Conservation (phyloP, 2,888 invertebrate genomes). For the Kuschelorhynchus macadamiae region DNA sequence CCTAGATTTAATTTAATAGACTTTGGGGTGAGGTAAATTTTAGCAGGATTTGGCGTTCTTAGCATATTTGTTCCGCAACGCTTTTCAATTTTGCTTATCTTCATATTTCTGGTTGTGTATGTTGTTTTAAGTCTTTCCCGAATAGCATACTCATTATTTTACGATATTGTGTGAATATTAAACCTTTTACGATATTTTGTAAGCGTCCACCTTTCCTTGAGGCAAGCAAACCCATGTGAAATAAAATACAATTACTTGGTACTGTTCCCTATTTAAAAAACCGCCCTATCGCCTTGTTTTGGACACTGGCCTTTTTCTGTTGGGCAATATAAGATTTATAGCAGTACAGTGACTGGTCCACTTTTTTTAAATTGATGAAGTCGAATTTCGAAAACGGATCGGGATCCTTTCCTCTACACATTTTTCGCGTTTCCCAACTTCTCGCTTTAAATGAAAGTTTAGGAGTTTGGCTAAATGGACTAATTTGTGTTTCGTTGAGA, state of each 20-base stretch:
- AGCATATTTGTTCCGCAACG: too few relatives aligned
- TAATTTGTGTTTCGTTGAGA: constrained; percentile 29
- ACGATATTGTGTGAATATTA: too few relatives aligned
- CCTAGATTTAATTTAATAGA: constrained; percentile 2
- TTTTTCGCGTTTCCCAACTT: constrained; percentile 20
- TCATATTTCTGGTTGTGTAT: too few relatives aligned
- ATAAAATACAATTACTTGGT: too few relatives aligned
- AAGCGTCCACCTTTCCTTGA: too few relatives aligned
- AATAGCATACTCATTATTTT: too few relatives aligned
- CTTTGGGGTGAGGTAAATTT: not conserved
- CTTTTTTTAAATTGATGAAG: constrained; percentile 45
- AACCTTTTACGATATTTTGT: too few relatives aligned
- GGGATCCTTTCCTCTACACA: constrained; percentile 28
- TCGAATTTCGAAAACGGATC: constrained; percentile 31
- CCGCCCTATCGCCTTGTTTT: too few relatives aligned
- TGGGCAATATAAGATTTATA: constrained; percentile 53
- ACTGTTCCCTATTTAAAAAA: too few relatives aligned
- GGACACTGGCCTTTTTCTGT: constrained; percentile 14
- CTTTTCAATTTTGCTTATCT: too few relatives aligned
- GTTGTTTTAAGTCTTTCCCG: too few relatives aligned
- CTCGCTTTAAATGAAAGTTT: constrained; percentile 25
- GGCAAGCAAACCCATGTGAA: too few relatives aligned
- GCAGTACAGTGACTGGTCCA: constrained; percentile 51
- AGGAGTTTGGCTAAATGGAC: constrained; percentile 11
- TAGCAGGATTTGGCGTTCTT: not conserved